Conservation (phyloP, 1,140 invertebrate genomes). For the Zaprionus capensis region DNA sequence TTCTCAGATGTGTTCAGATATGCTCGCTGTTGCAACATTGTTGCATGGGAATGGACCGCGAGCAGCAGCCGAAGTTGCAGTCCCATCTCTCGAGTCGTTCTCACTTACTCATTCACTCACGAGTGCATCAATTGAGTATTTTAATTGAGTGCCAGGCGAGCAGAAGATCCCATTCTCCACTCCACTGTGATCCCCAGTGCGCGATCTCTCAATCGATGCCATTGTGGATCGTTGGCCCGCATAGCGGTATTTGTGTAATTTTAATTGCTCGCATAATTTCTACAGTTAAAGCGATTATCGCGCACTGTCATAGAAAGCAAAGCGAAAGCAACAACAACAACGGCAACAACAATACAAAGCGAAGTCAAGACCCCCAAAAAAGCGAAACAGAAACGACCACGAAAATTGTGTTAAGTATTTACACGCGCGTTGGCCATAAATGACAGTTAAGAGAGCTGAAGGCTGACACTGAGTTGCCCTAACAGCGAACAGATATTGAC, state of each 20-base stretch:
- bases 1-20: constrained; percentile 58
- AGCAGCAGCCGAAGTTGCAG: constrained; percentile 12
- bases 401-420: constrained; percentile 81
- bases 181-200: too few species aligned
- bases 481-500: constrained; percentile 33
- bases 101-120: constrained; percentile 24
- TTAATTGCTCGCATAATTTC: constrained; percentile 74
- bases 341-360: constrained; percentile 6
- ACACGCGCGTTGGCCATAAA: constrained; percentile 72
- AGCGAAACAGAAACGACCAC: constrained; percentile 37
- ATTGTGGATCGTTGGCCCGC: constrained; percentile 13
- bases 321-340: constrained; percentile 55
- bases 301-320: constrained; percentile 70
- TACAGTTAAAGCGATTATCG: constrained; percentile 67
- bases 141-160: constrained; percentile 58
- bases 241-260: constrained; percentile 44
- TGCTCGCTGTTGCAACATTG: constrained; percentile 66
- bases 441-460: constrained; percentile 27
- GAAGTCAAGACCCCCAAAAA: constrained; percentile 3
- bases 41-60: constrained; percentile 69
- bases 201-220: constrained; percentile 19
- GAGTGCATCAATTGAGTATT: constrained; percentile 27
- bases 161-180: constrained; percentile 4
- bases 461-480: constrained; percentile 43
- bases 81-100: constrained; percentile 2